Percentiles rank a stretch among this genome's conserved stretches.
Evolutionary conservation across 2,888 invertebrate genomes (phyloP).

Genomic region (Artemia sinica): DNA sequence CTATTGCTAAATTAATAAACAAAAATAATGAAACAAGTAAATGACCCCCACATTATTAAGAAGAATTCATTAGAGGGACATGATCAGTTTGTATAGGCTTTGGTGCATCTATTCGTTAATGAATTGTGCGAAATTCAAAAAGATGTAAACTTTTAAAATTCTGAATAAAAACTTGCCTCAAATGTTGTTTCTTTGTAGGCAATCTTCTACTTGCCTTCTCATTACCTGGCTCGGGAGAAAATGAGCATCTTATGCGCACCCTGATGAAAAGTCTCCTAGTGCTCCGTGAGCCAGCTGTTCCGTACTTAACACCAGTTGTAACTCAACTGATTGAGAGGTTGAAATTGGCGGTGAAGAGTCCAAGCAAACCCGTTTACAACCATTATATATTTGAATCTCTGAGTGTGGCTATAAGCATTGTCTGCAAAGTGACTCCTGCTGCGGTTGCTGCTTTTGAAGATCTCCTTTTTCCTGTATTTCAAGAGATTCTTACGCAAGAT

Average conservation of each 20-base stretch:
- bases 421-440: slow-evolving; percentile 58
- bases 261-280: slow-evolving; percentile 73
- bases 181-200: slow-evolving; percentile 38
- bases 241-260: slow-evolving; percentile 96
- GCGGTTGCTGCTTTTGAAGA: slow-evolving; percentile 77
- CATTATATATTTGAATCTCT: slow-evolving; percentile 94
- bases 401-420: slow-evolving; percentile 69
- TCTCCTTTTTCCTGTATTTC: slow-evolving; percentile 83
- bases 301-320: slow-evolving; percentile 58
- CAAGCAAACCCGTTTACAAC: slow-evolving; percentile 91
- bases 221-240: slow-evolving; percentile 60
- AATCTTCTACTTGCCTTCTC: slow-evolving; percentile 59
- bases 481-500: slow-evolving; percentile 82
- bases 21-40: too few relatives aligned
- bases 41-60: too few relatives aligned
- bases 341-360: slow-evolving; percentile 68
- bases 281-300: slow-evolving; percentile 59
- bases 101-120: too few relatives aligned
- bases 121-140: too few relatives aligned
- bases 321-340: slow-evolving; percentile 70
- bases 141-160: too few relatives aligned
- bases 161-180: not conserved
- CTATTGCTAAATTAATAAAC: too few relatives aligned
- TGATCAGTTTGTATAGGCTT: too few relatives aligned
- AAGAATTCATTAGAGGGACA: too few relatives aligned